Evolutionary conservation across 53 echinoderm and acorn worm species (phyloP), one percentile per base, ranked within the genome.

Genomic region (Holothuria scabra): DNA sequence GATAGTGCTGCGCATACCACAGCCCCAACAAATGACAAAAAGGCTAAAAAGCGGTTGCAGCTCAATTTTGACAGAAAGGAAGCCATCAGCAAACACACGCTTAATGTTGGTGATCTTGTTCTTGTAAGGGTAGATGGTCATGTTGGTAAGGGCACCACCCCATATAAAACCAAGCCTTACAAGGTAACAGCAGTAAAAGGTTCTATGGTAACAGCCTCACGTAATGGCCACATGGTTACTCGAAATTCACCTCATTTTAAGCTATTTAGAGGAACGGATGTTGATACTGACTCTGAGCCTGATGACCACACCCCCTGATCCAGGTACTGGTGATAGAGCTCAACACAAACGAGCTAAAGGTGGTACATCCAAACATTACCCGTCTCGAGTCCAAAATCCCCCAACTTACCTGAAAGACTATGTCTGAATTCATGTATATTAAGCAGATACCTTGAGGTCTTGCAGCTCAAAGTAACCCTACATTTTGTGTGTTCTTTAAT

Each of bases 161-260:
- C 88, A 33, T 88, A 62, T 18, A 83, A 88, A 22, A 48, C 30
- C 22, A 83, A 65, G 31, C 88, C 83, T 1, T 72, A 62, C 12
- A 28, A 28, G 46, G 87, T 87, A 38, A 80, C 67, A 79, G 52
- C 16, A n/a, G 56, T 80, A 16, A 87, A 80, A 37, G 59, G 81
- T 19, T 80, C 81, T 22, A 79, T 66, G 79, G 56, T 87, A 14
- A 56, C 67, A 28, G 67, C 81, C 67, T 80, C 69, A 8, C 87
- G 87, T 38, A 34, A 66, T 11, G 55, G 80, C 10, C 63, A 67
- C 46, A 65, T 24, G 23, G 34, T 87, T 41, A 87, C 82, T 11
- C 74, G 72, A 21, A 81, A 87, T 32, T 70, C 82, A 16, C 82
- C 82, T 31, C 49, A 41, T 29, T 87, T 86, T 79, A 86, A 86